Percentiles rank a stretch among this genome's conserved stretches.
These are phyloP conservation scores for Zelostemma sp. DNA, from an alignment of 1,140 invertebrate species.

Conservation along the genomic window DNA sequence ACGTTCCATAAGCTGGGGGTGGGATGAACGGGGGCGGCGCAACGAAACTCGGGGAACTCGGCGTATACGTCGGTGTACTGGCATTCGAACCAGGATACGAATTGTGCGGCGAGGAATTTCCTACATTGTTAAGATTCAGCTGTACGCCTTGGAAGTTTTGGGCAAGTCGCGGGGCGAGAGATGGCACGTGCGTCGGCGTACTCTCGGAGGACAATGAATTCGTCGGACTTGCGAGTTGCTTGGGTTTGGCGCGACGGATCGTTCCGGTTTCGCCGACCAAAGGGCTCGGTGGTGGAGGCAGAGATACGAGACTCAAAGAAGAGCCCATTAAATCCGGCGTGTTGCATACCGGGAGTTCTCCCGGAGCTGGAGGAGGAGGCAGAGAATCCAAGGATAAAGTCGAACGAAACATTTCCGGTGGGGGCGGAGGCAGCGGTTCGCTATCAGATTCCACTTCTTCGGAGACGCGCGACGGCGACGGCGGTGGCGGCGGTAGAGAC, in stretches of 20 bases:
- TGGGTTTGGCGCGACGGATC: conserved; percentile 65
- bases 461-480: conserved; percentile 69
- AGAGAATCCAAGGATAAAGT: conserved; percentile 82
- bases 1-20: conserved; percentile 63
- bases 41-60: conserved; percentile 52
- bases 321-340: conserved; percentile 77
- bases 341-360: conserved; percentile 73
- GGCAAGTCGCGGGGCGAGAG: conserved; percentile 17
- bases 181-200: conserved; percentile 37
- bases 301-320: conserved; percentile 75
- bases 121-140: conserved; percentile 32
- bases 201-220: conserved; percentile 52
- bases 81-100: conserved; percentile 57
- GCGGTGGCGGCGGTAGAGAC: conserved; percentile 72
- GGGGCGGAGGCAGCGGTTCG: conserved; percentile 73
- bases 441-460: conserved; percentile 59
- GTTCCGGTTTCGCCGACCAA: conserved; percentile 68
- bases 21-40: conserved; percentile 68
- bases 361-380: conserved; percentile 82
- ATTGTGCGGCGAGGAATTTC: conserved; percentile 53
- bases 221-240: conserved; percentile 60
- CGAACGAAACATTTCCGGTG: conserved; percentile 78
- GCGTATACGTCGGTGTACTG: conserved; percentile 53
- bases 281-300: conserved; percentile 77
- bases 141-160: conserved; percentile 23